phyloP scores from a whole-genome alignment of 1,140 invertebrate species.

The Linepithema humile region DNA sequence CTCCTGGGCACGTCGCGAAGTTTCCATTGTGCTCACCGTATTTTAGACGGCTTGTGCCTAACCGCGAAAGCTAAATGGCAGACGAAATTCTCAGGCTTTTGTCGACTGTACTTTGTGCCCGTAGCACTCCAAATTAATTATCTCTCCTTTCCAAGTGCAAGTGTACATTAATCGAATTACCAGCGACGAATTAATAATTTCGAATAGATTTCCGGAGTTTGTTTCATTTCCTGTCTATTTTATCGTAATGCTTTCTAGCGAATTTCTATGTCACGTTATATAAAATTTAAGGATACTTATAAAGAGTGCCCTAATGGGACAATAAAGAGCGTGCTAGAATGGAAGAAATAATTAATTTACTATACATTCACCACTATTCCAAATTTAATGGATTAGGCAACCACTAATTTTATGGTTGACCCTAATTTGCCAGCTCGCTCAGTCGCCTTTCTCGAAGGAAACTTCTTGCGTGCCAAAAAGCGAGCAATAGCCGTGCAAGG shows the following conservation, averaged over 20 bases:
- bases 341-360: background rate
- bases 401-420: background rate
- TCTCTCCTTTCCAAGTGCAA: background rate
- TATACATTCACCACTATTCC: background rate
- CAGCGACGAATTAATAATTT: background rate
- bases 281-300: background rate
- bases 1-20: conserved; percentile 12
- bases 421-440: background rate
- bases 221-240: no score
- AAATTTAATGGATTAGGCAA: background rate
- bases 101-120: background rate
- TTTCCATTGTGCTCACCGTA: conserved; percentile 40
- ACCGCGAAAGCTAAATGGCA: conserved; percentile 5
- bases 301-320: no score
- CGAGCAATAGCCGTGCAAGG: background rate
- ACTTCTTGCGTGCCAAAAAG: background rate
- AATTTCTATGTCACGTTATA: background rate
- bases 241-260: background rate
- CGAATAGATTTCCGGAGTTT: background rate
- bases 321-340: no score
- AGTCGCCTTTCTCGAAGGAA: background rate
- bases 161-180: background rate
- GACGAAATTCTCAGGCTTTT: conserved; percentile 26
- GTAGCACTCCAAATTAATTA: conserved; percentile 14
- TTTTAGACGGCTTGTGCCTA: conserved; percentile 34